phyloP scores from a whole-genome alignment of 2,888 invertebrate genomes.

The Rotaria magnacalcarata region DNA sequence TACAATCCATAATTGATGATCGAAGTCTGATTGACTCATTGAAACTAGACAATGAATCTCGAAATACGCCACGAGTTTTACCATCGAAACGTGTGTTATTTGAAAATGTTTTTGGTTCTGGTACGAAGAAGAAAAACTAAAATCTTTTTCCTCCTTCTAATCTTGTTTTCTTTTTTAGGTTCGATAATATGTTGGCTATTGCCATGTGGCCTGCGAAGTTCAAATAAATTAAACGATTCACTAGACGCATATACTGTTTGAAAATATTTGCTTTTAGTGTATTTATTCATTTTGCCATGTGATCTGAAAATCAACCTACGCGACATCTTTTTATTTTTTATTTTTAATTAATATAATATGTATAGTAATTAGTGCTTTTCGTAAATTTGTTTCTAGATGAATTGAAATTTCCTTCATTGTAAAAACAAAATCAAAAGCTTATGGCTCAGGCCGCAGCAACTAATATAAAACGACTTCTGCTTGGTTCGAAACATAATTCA shows the following conservation, averaged over 20 bases:
- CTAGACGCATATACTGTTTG: neutral
- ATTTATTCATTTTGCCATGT: neutral
- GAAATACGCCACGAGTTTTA: neutral
- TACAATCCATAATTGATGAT: conserved; percentile 48
- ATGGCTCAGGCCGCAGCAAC: neutral
- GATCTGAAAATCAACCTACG: neutral
- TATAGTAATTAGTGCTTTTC: neutral
- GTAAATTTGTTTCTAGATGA: neutral
- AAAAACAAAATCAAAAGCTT: too few species aligned
- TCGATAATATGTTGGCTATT: neutral
- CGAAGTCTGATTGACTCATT: conserved; percentile 38
- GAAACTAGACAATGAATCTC: neutral
- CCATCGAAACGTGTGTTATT: conserved; percentile 1
- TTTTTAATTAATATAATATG: neutral
- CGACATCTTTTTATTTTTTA: too few species aligned
- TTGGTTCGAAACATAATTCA: neutral
- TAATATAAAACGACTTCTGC: neutral
- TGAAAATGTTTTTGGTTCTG: neutral
- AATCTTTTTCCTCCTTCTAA: too few species aligned
- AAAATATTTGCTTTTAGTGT: neutral
- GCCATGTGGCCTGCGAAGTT: neutral
- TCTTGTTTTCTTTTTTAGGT: neutral
- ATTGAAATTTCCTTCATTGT: neutral
- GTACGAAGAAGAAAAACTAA: neutral
- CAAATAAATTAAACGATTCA: neutral